Conservation (phyloP, 37 sponge, comb jelly and placozoan genomes). For the Petrosia ficiformis region DNA sequence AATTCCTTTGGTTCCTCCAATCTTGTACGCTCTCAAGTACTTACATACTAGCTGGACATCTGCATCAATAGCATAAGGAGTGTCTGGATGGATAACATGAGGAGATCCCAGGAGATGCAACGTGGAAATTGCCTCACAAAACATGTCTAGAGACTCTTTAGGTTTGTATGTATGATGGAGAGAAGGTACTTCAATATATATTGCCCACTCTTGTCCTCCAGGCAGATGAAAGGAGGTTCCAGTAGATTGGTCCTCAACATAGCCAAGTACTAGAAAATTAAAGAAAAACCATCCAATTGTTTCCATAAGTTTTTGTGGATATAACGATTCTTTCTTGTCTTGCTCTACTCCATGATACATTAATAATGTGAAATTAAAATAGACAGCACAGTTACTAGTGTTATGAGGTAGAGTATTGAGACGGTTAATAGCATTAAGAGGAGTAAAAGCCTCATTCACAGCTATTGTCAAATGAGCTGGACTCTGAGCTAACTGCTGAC, state of each 20-base stretch:
- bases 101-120: conserved; percentile 52
- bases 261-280: conserved; percentile 78
- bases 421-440: conserved; percentile 62
- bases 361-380: conserved; percentile 86
- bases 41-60: conserved; percentile 84
- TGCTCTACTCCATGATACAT: conserved; percentile 39
- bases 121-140: conserved; percentile 45
- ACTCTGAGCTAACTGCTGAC: conserved; percentile 42
- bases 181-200: conserved; percentile 78
- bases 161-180: conserved; percentile 18
- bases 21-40: conserved; percentile 73
- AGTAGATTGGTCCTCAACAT: conserved; percentile 74
- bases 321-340: conserved; percentile 29
- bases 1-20: too few relatives aligned
- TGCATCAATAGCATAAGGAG: conserved; percentile 51
- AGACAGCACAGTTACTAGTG: conserved; percentile 50
- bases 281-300: conserved; percentile 89
- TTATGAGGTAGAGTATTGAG: conserved; percentile 45
- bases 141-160: conserved; percentile 41
- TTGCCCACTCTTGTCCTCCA: conserved; percentile 63
- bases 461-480: conserved; percentile 46
- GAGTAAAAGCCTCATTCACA: conserved; percentile 85
- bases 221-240: conserved; percentile 70
- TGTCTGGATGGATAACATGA: conserved; percentile 35
- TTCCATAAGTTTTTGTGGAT: conserved; percentile 66